phyloP scores from a whole-genome alignment of 2,797 vertebrate species.

The Pangasius mekongensis region DNA sequence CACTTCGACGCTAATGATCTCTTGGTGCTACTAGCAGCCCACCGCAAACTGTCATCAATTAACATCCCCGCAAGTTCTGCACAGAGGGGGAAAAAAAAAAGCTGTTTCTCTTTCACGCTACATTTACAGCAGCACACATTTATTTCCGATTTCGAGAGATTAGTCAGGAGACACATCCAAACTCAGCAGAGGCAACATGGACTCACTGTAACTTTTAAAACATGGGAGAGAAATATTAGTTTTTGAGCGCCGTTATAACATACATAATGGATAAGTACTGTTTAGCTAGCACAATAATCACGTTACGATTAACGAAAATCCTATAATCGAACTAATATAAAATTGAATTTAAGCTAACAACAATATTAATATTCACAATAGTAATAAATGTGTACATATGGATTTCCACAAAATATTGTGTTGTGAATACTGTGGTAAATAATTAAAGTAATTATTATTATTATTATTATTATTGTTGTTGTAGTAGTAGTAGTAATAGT shows the following conservation, averaged over 20 bases:
- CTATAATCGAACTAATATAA: neutral
- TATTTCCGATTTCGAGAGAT: slow-evolving; percentile 79
- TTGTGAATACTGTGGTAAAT: neutral
- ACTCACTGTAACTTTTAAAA: slow-evolving; percentile 64
- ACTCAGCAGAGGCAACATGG: slow-evolving; percentile 52
- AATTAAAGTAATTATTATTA: neutral
- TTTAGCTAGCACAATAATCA: neutral
- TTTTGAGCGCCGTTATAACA: neutral
- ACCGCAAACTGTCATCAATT: slow-evolving; percentile 84
- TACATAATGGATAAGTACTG: neutral
- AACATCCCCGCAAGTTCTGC: slow-evolving; percentile 71
- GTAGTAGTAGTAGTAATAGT: too few relatives aligned
- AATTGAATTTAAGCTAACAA: neutral
- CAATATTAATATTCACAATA: neutral
- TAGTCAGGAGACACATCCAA: slow-evolving; percentile 73
- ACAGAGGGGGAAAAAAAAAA: slow-evolving; percentile 56
- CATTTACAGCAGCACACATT: slow-evolving; percentile 79
- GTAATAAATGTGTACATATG: neutral
- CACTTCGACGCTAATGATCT: slow-evolving; percentile 81
- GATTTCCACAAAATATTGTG: neutral
- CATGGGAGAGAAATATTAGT: neutral
- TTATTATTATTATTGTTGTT: neutral
- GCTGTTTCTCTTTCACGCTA: slow-evolving; percentile 77
- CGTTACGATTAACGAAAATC: neutral
- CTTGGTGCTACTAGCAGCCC: slow-evolving; percentile 77